These are phyloP conservation scores for Sphenodon punctatus DNA, from an alignment of 2,797 vertebrate species.

Conservation along the genomic window DNA sequence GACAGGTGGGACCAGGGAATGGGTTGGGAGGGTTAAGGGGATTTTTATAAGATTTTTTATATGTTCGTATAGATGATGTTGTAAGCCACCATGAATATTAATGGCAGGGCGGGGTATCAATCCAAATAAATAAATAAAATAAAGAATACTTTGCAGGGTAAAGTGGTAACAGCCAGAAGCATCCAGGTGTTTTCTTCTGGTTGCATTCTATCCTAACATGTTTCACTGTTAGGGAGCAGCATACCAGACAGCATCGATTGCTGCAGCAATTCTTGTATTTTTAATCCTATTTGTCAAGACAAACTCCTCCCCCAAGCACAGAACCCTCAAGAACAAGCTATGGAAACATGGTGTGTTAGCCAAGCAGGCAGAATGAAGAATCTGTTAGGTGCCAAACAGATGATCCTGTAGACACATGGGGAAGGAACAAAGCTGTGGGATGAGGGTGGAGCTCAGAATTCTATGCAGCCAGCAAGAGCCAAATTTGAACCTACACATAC, in stretches of 20 bases:
- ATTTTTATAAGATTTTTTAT: too few species aligned
- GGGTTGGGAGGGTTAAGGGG: too few species aligned
- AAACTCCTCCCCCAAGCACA: neutral
- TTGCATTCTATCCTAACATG: too few species aligned
- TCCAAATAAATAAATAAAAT: too few species aligned
- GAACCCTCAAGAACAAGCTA: fast-evolving
- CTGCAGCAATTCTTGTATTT: neutral
- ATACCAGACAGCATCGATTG: fast-evolving
- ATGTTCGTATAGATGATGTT: too few species aligned
- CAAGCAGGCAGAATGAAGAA: fast-evolving
- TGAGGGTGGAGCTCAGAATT: neutral
- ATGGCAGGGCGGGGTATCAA: too few species aligned
- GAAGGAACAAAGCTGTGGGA: neutral
- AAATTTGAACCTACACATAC: fast-evolving
- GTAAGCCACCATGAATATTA: too few species aligned
- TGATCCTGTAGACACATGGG: neutral
- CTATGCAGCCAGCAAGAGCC: neutral
- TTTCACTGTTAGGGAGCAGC: neutral
- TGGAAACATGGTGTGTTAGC: fast-evolving
- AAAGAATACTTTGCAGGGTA: too few species aligned
- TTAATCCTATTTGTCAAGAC: neutral
- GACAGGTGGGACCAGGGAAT: too few species aligned
- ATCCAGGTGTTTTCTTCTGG: too few species aligned
- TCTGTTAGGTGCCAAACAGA: neutral
- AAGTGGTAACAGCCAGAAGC: too few species aligned